A percentile compares a stretch with the other conserved stretches of the same genome.
Evolutionary conservation across 2,113 vertebrate genomes (phyloP).

Genomic region (Hippocampus mohnikei): DNA sequence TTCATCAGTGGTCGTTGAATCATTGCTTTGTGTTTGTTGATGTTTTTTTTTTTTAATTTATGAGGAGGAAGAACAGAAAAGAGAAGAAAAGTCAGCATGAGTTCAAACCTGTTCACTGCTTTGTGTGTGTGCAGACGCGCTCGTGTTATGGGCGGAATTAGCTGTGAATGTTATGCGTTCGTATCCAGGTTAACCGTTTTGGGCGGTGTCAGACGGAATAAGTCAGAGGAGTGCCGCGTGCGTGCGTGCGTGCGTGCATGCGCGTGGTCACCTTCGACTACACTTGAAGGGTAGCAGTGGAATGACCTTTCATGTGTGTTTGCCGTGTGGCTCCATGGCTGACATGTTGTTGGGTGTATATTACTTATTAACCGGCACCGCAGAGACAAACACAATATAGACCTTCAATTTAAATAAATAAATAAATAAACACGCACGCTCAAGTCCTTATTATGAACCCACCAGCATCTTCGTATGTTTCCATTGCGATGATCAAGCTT

Average conservation of each 20-base stretch:
- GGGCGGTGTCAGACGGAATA: constrained; percentile 11
- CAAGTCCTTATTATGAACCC: background rate
- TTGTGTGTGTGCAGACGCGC: background rate
- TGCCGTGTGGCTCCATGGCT: constrained; percentile 16
- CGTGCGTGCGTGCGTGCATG: background rate
- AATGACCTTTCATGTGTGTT: constrained; percentile 25
- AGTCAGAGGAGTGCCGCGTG: background rate
- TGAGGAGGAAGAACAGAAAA: constrained; percentile 12
- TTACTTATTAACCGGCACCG: constrained; percentile 56
- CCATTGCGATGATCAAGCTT: background rate
- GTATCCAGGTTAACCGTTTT: constrained; percentile 33
- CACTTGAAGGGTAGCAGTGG: constrained; percentile 12
- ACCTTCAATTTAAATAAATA: background rate
- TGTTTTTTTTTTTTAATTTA: background rate
- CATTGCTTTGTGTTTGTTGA: background rate
- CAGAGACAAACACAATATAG: constrained; percentile 36
- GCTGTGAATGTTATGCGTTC: constrained; percentile 23
- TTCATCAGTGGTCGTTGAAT: constrained; percentile 18
- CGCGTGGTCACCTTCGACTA: background rate
- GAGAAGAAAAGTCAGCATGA: constrained; percentile 7
- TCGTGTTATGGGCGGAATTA: constrained; percentile 20
- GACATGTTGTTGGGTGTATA: constrained; percentile 40
- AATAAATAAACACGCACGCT: background rate
- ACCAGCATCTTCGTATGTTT: background rate
- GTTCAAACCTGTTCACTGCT: constrained; percentile 6